Evolutionary conservation across 1,140 invertebrate species (phyloP).

Genomic region (Belonocnema kinseyi): DNA sequence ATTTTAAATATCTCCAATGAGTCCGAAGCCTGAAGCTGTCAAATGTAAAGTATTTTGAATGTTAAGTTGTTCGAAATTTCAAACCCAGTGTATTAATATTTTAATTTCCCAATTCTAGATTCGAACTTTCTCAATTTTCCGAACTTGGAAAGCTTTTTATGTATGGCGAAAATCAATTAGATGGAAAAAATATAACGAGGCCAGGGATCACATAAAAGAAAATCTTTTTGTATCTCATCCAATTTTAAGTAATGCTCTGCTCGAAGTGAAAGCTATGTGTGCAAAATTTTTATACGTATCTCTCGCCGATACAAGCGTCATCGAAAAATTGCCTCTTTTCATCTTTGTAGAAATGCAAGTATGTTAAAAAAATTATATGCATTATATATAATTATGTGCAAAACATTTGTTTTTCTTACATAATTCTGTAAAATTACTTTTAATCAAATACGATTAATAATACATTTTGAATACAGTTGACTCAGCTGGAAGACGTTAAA

Average conservation of each 20-base stretch:
- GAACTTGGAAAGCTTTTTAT: constrained; percentile 89
- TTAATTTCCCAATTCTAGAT: constrained; percentile 75
- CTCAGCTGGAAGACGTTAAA: constrained; percentile 75
- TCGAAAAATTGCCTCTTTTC: constrained; percentile 79
- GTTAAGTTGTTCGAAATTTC: too few species aligned
- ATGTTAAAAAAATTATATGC: constrained; percentile 1
- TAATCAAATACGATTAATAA: background rate
- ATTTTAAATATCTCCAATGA: too few species aligned
- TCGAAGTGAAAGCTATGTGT: constrained; percentile 83
- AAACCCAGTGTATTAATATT: background rate
- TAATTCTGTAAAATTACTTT: too few species aligned
- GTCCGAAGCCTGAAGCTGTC: too few species aligned
- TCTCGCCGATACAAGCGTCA: constrained; percentile 77
- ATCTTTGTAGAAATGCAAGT: constrained; percentile 83
- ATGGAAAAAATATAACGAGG: constrained; percentile 80
- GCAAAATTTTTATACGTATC: constrained; percentile 79
- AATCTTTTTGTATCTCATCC: constrained; percentile 85
- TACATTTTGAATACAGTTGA: constrained; percentile 67
- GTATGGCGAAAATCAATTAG: constrained; percentile 87
- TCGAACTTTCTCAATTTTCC: constrained; percentile 83
- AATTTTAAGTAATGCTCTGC: constrained; percentile 81
- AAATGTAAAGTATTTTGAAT: too few species aligned
- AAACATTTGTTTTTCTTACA: too few species aligned
- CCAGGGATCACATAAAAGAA: constrained; percentile 78
- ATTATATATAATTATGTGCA: background rate